phyloP scores from a whole-genome alignment of 1,140 invertebrate genomes.

The Zeugodacus cucurbitae region DNA sequence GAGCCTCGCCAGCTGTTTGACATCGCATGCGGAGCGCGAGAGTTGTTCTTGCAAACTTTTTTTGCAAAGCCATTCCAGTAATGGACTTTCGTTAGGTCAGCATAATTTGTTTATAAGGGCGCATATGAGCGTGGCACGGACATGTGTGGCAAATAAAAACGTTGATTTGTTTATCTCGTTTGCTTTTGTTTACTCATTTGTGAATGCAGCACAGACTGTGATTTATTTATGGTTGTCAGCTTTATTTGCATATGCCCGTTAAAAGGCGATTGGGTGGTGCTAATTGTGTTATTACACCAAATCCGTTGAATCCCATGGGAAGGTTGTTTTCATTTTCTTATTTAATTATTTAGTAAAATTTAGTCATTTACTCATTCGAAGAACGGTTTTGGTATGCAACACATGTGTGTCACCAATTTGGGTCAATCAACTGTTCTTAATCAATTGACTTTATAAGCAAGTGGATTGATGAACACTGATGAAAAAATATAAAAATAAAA shows the following conservation, averaged over 20 bases:
- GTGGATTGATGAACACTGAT: not conserved
- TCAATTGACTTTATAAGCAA: not conserved
- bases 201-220: not conserved
- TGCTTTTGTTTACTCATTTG: not conserved
- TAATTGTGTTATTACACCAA: conserved; percentile 26
- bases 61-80: not conserved
- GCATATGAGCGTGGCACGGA: not conserved
- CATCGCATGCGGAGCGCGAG: not conserved
- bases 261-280: not conserved
- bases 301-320: not conserved
- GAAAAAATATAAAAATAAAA: not conserved
- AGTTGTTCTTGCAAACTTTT: not conserved
- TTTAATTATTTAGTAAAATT: not conserved
- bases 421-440: conserved; percentile 28
- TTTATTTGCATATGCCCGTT: conserved; percentile 29
- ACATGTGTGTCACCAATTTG: not conserved
- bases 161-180: not conserved
- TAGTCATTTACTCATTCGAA: not conserved
- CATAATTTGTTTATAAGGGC: not conserved
- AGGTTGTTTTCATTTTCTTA: not conserved
- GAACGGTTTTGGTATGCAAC: not conserved
- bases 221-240: conserved; percentile 31
- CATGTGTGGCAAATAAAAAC: not conserved
- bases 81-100: not conserved
- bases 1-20: not conserved